A percentile compares a stretch with the other conserved stretches of the same genome.
Conservation (phyloP, 2,888 invertebrate species). For the Pseudococcus jackbeardsleyi region DNA sequence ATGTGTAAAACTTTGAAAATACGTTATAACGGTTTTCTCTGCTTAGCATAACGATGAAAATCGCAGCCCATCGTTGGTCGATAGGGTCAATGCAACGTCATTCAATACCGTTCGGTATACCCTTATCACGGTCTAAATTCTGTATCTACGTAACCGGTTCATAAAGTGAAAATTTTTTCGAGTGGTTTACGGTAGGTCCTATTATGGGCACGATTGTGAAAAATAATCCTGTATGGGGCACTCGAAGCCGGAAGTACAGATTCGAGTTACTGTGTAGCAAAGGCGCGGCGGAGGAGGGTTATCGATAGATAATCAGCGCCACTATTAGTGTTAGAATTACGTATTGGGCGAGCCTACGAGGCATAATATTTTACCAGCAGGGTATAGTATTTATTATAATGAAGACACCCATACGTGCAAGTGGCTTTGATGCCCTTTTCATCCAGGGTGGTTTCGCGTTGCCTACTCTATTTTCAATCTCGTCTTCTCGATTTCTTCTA, state of each 20-base stretch:
- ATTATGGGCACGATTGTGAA: constrained; percentile 7
- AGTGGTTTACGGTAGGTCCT: constrained; percentile 1
- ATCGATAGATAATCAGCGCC: constrained; percentile 9
- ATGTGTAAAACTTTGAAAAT: not conserved
- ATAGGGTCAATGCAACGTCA: not conserved
- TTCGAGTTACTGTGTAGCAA: constrained; percentile 16
- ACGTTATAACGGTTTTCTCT: constrained; percentile 50
- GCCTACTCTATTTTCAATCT: not conserved
- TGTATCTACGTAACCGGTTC: not conserved
- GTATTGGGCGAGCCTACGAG: not conserved
- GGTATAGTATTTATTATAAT: not conserved
- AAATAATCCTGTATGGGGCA: constrained; percentile 30
- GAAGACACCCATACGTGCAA: constrained; percentile 5
- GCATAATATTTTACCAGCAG: constrained; percentile 11
- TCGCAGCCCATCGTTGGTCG: not conserved
- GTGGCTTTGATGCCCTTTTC: not conserved
- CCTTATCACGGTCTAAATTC: constrained; percentile 18
- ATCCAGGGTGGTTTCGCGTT: constrained; percentile 33
- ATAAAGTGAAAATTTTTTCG: not conserved
- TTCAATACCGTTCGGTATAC: not conserved
- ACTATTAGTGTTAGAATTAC: constrained; percentile 24
- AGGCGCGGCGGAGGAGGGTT: not conserved
- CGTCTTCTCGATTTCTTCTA: constrained; percentile 26
- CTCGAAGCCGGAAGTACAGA: constrained; percentile 49
- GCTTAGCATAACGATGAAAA: not conserved